Base-by-base conservation (phyloP, 2,888 invertebrate species). In the Flexamia atlantica region DNA sequence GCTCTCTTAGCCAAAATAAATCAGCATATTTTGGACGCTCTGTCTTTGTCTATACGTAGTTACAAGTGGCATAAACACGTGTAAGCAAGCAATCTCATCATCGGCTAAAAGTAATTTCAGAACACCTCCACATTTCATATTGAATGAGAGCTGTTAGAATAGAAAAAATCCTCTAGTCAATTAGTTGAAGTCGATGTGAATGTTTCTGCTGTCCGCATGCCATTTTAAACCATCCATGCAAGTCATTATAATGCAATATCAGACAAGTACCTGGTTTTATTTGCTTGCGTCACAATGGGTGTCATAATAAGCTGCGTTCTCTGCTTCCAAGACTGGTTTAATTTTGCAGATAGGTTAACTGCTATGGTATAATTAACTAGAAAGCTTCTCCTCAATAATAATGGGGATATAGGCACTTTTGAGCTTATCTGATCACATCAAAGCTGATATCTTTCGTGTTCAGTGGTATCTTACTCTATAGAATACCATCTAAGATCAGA, bases 261-360 rank as follows among this genome's bases (percentile, higher is more conserved):
- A 4, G 46, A 46, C 46, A 46, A 4, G 46, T 1, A 46, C 14
- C 46, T 46, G 14, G 46, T 46, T 46, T 4, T 46, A 46, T 46
- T 17, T 9, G 12, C 46, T 46, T 46, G 17, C 46, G 46, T 46
- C 46, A 46, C 46, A 14, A 46, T 46, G 17, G 14, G 46, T 2
- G 12, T 17, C 57, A 57, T 25, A 57, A 57, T 57, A 23, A 57
- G 57, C 23, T 9, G 50, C 17, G 50, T 17, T 10, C 50, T 57
- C 23, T 23, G 23, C 53, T 10, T 23, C 53, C 53, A 53, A 17
- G 28, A 20, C 64, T 1, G 28, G 64, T 64, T 28, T 64, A 30
- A 64, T 64, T 28, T 64, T 30, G 64, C 64, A 14, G 28, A 64
- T 64, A 64, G 64, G 64, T 64, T 64, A 64, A 64, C 64, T 64